Conservation (phyloP, 2,797 vertebrate species). For the Falco rusticolus region DNA sequence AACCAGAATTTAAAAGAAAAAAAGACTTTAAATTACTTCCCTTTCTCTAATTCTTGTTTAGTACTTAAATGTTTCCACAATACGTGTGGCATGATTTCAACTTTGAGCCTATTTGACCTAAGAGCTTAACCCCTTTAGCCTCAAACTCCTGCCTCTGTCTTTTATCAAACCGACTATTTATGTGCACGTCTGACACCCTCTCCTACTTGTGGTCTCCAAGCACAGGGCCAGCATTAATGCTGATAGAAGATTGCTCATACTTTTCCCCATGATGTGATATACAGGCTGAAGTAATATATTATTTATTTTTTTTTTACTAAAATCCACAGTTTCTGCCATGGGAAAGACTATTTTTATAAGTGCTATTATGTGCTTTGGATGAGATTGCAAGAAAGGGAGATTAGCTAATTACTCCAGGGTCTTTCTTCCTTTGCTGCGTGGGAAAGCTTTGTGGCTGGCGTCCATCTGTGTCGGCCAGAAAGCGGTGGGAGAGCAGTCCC, state of each 20-base stretch:
- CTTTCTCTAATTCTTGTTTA: neutral
- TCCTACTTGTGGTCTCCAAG: neutral
- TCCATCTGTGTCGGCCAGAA: neutral
- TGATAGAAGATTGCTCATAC: neutral
- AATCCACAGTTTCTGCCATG: neutral
- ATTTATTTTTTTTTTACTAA: neutral
- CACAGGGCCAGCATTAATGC: neutral
- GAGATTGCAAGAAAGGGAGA: slow-evolving; percentile 23
- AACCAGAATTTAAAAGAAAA: neutral
- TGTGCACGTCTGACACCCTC: neutral
- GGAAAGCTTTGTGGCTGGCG: neutral
- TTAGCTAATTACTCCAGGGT: slow-evolving; percentile 46
- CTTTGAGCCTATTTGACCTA: neutral
- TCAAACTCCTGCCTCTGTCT: neutral
- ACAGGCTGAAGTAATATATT: neutral
- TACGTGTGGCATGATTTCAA: neutral
- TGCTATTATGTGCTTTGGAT: neutral
- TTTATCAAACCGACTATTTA: neutral
- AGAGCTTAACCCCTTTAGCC: neutral
- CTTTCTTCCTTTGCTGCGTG: neutral
- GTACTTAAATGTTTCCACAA: neutral
- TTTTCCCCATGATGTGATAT: slow-evolving; percentile 31
- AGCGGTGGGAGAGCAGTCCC: neutral
- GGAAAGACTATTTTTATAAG: slow-evolving; percentile 20
- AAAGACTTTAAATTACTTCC: neutral